Evolutionary conservation across 1,140 invertebrate species (phyloP).

Genomic region (Mercenaria mercenaria): DNA sequence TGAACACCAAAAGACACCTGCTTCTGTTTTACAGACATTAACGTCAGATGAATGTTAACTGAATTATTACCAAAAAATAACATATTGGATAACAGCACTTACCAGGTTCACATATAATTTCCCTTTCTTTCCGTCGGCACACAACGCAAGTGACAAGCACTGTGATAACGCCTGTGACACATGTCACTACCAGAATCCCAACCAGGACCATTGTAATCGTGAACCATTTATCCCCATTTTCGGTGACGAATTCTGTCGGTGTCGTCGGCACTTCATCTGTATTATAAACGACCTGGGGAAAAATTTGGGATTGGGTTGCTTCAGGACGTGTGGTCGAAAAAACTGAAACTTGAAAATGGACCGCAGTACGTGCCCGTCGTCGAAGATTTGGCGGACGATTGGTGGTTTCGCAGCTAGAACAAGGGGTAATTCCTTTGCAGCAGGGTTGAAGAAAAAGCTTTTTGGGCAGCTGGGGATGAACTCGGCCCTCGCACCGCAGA

Average conservation of each 20-base stretch:
- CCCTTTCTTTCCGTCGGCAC: conserved; percentile 45
- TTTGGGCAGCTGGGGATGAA: neutral
- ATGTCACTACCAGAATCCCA: conserved; percentile 42
- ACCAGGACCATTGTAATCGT: conserved; percentile 57
- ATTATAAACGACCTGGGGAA: neutral
- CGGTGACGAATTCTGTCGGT: neutral
- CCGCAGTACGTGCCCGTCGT: conserved; percentile 41
- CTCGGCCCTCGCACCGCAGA: too few relatives aligned
- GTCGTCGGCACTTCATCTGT: neutral
- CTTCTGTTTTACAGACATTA: too few relatives aligned
- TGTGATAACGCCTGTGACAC: conserved; percentile 16
- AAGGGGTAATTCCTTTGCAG: neutral
- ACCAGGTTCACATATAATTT: conserved; percentile 52
- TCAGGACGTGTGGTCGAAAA: neutral
- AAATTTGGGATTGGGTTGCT: too few relatives aligned
- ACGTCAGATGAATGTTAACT: too few relatives aligned
- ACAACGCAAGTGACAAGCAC: conserved; percentile 22
- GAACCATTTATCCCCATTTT: conserved; percentile 47
- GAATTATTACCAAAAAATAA: too few relatives aligned
- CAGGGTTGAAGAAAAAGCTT: neutral
- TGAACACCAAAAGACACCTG: too few relatives aligned
- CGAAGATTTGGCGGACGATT: neutral
- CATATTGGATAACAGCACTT: too few relatives aligned
- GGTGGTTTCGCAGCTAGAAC: conserved; percentile 1
- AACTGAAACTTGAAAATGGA: conserved; percentile 13